Evolutionary conservation across 2,113 vertebrate genomes (phyloP), one percentile per base, ranked within the genome.

Genomic region (Holacanthus passer): DNA sequence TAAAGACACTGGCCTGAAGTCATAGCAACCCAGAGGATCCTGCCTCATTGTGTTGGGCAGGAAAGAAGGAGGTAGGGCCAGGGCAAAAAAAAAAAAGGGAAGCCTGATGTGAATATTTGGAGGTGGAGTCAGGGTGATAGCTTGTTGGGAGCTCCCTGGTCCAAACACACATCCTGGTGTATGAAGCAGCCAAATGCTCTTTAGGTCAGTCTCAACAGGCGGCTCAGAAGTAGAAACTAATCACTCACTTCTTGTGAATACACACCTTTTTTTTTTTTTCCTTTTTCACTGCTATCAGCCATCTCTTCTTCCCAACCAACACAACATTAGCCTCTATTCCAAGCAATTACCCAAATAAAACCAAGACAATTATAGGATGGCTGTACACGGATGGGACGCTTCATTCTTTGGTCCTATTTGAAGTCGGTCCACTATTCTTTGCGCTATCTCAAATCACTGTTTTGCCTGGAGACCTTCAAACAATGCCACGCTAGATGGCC

Each of bases 21-120:
- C 95, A 95, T 94, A 90, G 95, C 92, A 95, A 96, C 95, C 79
- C 81, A 84, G 90, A 93, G 88, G 91, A 94, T 90, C 91, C 87
- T 81, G 90, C 82, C 86, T 91, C 87, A 93, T 95, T 95, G 93
- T 95, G 87, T 68, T 4, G 65, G 79, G 66, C 80, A 91, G 92
- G 92, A 94, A 94, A 85, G 90, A 16, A 87, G 85, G 91, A 85
- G 93, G 95, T 39, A 65, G 90, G 88, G 83, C 87, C 50, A 19
- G 53, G n/a, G 24, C 7, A 64, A 69, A 43, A 24, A 13, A 29
- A 5, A 14, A 1, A 10, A 8, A 7, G 8, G 58, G 47, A 43
- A 37, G 2, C 56, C 53, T 52, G 66, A 87, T 92, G 66, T 90
- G 67, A 90, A 94, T 93, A 88, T 87, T 45, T 67, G 86, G 82